A percentile compares a stretch with the other conserved stretches of the same genome.
Conservation (phyloP, 2,888 invertebrate genomes). For the Cartodere bifasciata region DNA sequence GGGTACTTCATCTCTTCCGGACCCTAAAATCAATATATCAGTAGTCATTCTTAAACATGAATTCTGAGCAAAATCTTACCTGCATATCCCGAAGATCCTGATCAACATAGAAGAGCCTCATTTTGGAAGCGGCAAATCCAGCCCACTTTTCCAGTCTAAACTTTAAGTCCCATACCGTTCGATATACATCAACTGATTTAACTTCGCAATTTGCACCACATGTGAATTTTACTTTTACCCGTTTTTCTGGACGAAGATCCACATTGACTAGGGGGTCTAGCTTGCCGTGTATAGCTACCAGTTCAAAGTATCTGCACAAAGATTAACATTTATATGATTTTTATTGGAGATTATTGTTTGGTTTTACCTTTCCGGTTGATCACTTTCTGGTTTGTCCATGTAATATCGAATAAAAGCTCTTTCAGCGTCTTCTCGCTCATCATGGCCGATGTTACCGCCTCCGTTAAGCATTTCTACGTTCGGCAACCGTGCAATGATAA, state of each 20-base stretch:
- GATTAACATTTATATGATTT: too few species aligned
- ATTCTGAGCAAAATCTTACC: too few species aligned
- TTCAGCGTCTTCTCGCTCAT: constrained; percentile 86
- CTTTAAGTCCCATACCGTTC: constrained; percentile 73
- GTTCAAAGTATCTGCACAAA: constrained; percentile 65
- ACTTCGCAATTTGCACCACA: constrained; percentile 66
- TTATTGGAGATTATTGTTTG: too few species aligned
- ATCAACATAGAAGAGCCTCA: constrained; percentile 83
- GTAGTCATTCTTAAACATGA: too few species aligned
- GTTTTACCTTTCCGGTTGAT: constrained; percentile 63
- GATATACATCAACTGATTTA: constrained; percentile 63
- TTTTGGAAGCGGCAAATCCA: constrained; percentile 69
- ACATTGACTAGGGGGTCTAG: constrained; percentile 82
- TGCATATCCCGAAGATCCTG: constrained; percentile 55
- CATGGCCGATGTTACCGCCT: constrained; percentile 67
- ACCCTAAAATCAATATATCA: constrained; percentile 40
- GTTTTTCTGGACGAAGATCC: constrained; percentile 74
- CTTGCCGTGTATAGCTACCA: constrained; percentile 75
- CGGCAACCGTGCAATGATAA: constrained; percentile 78
- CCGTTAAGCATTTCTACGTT: constrained; percentile 80
- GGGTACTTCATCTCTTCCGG: constrained; percentile 85
- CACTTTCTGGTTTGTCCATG: constrained; percentile 76
- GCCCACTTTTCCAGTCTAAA: constrained; percentile 65
- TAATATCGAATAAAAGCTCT: constrained; percentile 86
- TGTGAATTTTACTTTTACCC: constrained; percentile 73